Conservation (phyloP, 2,888 invertebrate genomes). For the Nebria salina region DNA sequence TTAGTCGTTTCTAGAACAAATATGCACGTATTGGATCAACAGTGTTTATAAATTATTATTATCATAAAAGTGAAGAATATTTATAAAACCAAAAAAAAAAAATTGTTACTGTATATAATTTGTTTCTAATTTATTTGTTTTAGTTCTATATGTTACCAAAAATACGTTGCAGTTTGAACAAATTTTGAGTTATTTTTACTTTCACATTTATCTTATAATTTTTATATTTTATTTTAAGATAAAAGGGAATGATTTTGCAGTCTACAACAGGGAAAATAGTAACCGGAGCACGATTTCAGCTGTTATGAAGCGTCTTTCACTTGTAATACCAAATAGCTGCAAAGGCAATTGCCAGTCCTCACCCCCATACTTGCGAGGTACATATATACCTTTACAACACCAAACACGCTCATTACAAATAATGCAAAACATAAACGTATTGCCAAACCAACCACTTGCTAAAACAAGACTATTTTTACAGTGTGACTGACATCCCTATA, state of each 20-base stretch:
- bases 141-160: not conserved
- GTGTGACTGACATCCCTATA: not conserved
- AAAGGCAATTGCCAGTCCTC: conserved; percentile 75
- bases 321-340: conserved; percentile 77
- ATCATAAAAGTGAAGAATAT: not conserved
- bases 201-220: conserved; percentile 53
- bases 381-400: conserved; percentile 51
- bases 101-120: conserved; percentile 1
- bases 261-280: conserved; percentile 58
- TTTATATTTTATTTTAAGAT: conserved; percentile 60
- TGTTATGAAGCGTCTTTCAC: conserved; percentile 66
- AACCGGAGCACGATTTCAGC: conserved; percentile 58
- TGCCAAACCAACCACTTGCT: not conserved
- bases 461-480: not conserved
- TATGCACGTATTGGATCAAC: conserved; percentile 1
- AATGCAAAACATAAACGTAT: not conserved
- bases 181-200: conserved; percentile 32
- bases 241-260: conserved; percentile 62
- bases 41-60: not conserved
- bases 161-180: conserved; percentile 23
- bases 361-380: conserved; percentile 78
- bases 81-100: not conserved
- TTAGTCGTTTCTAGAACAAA: not conserved
- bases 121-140: not conserved
- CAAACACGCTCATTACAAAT: not conserved